A percentile compares a stretch with the other conserved stretches of the same genome.
Evolutionary conservation across 2,888 invertebrate genomes (phyloP).

Genomic region (Geotrupes spiniger): DNA sequence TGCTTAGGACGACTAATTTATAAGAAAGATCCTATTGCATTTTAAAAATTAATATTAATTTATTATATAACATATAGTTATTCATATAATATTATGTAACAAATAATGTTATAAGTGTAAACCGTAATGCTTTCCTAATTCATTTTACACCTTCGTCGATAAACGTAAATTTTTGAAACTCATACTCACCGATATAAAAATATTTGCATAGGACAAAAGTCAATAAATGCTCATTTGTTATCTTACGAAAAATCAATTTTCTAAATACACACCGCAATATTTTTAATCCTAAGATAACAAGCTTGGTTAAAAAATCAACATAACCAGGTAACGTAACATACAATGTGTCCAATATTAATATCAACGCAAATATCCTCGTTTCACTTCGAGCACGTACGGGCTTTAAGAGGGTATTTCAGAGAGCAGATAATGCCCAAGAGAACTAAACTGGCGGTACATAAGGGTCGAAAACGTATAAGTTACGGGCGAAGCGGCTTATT

Average conservation of each 20-base stretch:
- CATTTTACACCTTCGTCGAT: no score
- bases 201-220: neutral
- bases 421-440: slow-evolving; percentile 25
- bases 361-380: slow-evolving; percentile 30
- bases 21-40: no score
- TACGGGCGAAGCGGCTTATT: slow-evolving; percentile 17
- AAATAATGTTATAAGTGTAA: no score
- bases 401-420: slow-evolving; percentile 29
- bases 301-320: slow-evolving; percentile 25
- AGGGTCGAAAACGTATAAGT: slow-evolving; percentile 27
- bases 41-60: no score
- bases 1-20: no score
- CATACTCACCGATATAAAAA: neutral
- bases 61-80: no score
- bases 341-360: slow-evolving; percentile 28
- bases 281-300: slow-evolving; percentile 29
- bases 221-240: slow-evolving; percentile 15
- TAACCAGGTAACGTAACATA: slow-evolving; percentile 27
- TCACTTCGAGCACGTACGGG: slow-evolving; percentile 28
- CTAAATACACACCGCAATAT: slow-evolving; percentile 20
- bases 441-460: slow-evolving; percentile 22
- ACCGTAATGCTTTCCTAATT: no score
- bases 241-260: slow-evolving; percentile 25
- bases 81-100: no score
- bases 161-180: no score